Evolutionary conservation across 2,797 vertebrate species (phyloP).

Genomic region (Diglossa cyanea): DNA sequence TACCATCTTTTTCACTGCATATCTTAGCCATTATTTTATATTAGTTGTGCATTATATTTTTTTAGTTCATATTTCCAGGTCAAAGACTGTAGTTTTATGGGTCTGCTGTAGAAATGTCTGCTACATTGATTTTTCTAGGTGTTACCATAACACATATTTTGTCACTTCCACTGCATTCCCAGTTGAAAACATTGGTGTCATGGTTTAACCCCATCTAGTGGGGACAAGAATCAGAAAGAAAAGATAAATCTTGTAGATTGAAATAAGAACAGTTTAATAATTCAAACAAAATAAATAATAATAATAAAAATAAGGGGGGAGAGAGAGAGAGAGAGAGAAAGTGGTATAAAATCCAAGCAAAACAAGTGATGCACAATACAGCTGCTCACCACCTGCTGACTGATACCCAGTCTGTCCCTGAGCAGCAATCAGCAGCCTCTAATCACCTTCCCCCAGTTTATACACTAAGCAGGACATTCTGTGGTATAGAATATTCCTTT

Average conservation of each 20-base stretch:
- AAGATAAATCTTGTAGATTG: not conserved
- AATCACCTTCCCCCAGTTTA: not conserved
- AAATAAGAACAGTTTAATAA: not conserved
- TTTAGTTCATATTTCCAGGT: conserved; percentile 5
- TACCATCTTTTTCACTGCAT: not conserved
- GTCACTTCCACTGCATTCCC: not conserved
- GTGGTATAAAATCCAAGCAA: not conserved
- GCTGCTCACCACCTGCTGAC: not conserved
- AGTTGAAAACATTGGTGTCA: not conserved
- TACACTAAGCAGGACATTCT: not conserved
- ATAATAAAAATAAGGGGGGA: not conserved
- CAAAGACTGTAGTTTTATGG: not conserved
- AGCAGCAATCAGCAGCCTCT: not conserved
- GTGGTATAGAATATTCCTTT: not conserved
- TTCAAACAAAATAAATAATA: not conserved
- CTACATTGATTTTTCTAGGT: not conserved
- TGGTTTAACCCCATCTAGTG: not conserved
- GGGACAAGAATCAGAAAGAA: not conserved
- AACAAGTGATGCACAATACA: not conserved
- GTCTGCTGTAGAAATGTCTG: not conserved
- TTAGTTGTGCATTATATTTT: not conserved
- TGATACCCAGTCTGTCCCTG: accelerated
- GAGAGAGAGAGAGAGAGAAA: not conserved
- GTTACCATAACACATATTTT: not conserved
- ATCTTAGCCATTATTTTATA: not conserved